A percentile compares a stretch with the other conserved stretches of the same genome.
Evolutionary conservation across 2,113 vertebrate species (phyloP).

Genomic region (Australoheros scitulus): DNA sequence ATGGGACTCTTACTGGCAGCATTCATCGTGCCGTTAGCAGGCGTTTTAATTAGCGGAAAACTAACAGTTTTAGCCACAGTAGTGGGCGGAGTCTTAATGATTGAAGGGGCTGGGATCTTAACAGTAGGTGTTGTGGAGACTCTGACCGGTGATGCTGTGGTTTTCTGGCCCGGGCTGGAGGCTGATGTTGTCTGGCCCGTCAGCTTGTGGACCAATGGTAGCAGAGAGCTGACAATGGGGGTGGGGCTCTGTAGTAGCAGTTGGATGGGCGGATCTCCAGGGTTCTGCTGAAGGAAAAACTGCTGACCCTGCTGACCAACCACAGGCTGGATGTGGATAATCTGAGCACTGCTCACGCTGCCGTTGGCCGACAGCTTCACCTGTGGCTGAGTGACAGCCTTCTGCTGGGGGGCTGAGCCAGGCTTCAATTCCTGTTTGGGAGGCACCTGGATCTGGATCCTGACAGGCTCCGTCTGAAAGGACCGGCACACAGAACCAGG

Average conservation of each 20-base stretch:
- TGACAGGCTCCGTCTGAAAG: slow-evolving; percentile 84
- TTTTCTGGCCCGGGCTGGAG: slow-evolving; percentile 28
- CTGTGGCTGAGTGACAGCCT: slow-evolving; percentile 70
- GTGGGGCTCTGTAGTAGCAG: slow-evolving; percentile 81
- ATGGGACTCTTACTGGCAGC: not conserved
- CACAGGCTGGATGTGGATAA: slow-evolving; percentile 84
- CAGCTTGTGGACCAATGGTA: slow-evolving; percentile 76
- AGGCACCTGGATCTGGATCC: slow-evolving; percentile 86
- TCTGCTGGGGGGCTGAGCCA: slow-evolving; percentile 66
- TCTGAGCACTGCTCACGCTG: slow-evolving; percentile 80
- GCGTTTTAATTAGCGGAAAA: slow-evolving; percentile 18
- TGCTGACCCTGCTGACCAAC: slow-evolving; percentile 82
- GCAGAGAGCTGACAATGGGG: slow-evolving; percentile 72
- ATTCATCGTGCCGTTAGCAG: not conserved
- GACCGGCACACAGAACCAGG: slow-evolving; percentile 8
- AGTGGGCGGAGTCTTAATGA: not conserved
- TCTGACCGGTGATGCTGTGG: slow-evolving; percentile 3
- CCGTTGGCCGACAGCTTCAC: slow-evolving; percentile 74
- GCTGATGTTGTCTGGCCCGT: slow-evolving; percentile 6
- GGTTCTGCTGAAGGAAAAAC: slow-evolving; percentile 79
- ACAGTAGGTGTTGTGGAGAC: not conserved
- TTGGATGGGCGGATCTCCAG: slow-evolving; percentile 80
- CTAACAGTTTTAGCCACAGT: slow-evolving; percentile 10
- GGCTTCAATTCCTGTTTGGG: slow-evolving; percentile 78
- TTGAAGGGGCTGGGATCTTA: not conserved